phyloP scores from a whole-genome alignment of 2,888 invertebrate genomes.

The Plagiodera versicolora region DNA sequence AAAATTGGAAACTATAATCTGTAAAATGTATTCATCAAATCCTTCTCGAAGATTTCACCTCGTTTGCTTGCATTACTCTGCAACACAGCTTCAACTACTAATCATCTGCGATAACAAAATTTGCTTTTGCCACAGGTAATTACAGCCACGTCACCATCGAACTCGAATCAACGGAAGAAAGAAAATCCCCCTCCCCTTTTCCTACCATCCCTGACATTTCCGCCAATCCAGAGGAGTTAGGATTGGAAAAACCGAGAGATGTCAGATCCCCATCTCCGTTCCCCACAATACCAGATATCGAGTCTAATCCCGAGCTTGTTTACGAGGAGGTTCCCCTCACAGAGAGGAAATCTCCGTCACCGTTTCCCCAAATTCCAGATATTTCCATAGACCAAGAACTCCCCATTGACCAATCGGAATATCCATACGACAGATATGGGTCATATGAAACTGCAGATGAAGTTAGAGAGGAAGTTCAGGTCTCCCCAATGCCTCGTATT shows the following conservation, averaged over 20 bases:
- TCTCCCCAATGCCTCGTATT: conserved; percentile 10
- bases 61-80: too few relatives aligned
- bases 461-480: background rate
- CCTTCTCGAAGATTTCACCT: too few relatives aligned
- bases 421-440: background rate
- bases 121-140: conserved; percentile 2
- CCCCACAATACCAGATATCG: conserved; percentile 42
- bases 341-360: conserved; percentile 31
- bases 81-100: background rate
- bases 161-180: conserved; percentile 20
- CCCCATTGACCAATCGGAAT: background rate
- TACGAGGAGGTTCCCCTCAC: background rate
- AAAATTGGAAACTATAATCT: too few relatives aligned
- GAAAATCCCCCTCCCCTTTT: conserved; percentile 39
- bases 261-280: conserved; percentile 38
- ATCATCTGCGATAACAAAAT: background rate
- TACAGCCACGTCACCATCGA: conserved; percentile 3
- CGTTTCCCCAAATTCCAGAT: conserved; percentile 45
- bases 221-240: conserved; percentile 1
- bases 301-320: conserved; percentile 6
- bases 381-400: conserved; percentile 9
- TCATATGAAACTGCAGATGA: background rate
- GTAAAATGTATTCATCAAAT: too few relatives aligned
- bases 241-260: background rate
- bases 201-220: conserved; percentile 42